Conservation (phyloP, 2,888 invertebrate species). For the Allophyes oxyacanthae region DNA sequence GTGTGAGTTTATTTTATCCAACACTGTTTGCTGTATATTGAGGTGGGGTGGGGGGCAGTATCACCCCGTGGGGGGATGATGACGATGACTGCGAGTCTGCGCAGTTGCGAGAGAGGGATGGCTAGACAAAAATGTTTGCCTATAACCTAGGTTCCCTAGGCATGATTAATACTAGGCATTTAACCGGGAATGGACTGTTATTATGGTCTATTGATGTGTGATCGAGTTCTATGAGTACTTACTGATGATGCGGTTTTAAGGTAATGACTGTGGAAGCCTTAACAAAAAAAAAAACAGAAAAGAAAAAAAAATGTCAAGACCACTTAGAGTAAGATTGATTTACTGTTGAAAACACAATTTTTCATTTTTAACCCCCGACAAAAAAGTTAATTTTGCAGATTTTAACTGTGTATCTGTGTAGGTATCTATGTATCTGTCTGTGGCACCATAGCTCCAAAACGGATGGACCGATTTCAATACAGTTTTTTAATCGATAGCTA, state of each 20-base stretch:
- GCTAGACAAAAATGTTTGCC: slow-evolving; percentile 67
- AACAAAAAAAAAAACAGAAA: neutral
- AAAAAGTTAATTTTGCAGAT: too few relatives aligned
- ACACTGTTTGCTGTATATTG: slow-evolving; percentile 81
- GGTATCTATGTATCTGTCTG: too few relatives aligned
- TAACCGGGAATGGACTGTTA: slow-evolving; percentile 63
- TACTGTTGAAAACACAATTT: too few relatives aligned
- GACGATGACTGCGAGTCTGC: slow-evolving; percentile 85
- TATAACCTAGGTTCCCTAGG: slow-evolving; percentile 55
- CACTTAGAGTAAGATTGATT: too few relatives aligned
- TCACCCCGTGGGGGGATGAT: slow-evolving; percentile 65
- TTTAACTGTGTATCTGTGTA: too few relatives aligned
- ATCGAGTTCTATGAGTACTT: slow-evolving; percentile 27
- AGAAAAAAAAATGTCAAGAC: neutral
- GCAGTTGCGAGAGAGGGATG: slow-evolving; percentile 76
- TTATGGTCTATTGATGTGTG: slow-evolving; percentile 47
- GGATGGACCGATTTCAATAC: too few relatives aligned
- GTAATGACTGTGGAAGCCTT: neutral
- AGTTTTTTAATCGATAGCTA: too few relatives aligned
- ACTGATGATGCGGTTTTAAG: slow-evolving; percentile 31
- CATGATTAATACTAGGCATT: slow-evolving; percentile 73
- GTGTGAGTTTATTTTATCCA: slow-evolving; percentile 82
- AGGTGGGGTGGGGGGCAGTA: slow-evolving; percentile 63
- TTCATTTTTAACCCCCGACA: too few relatives aligned
- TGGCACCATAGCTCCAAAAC: too few relatives aligned